These are phyloP conservation scores for Cheilosia urbana DNA, from an alignment of 2,888 invertebrate species.

Conservation along the genomic window DNA sequence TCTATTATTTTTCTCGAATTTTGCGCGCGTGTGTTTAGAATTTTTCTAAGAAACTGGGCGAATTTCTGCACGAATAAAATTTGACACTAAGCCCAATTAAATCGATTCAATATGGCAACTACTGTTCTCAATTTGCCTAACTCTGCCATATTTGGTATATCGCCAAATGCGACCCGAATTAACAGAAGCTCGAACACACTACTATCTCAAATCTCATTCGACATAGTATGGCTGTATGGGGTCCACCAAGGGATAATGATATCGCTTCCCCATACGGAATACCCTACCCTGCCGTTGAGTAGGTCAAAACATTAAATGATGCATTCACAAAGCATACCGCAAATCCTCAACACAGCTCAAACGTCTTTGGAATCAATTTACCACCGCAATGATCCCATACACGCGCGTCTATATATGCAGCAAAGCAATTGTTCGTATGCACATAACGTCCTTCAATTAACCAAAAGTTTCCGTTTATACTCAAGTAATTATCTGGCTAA, in stretches of 20 bases:
- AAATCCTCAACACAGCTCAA: background rate
- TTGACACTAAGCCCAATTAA: too few species aligned
- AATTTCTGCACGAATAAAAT: too few species aligned
- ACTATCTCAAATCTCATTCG: background rate
- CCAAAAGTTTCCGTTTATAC: conserved; percentile 57
- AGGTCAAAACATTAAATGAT: conserved; percentile 20
- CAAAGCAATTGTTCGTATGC: conserved; percentile 34
- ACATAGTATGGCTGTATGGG: background rate
- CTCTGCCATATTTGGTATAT: too few species aligned
- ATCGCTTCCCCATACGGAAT: background rate
- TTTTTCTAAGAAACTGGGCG: too few species aligned
- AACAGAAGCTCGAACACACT: too few species aligned
- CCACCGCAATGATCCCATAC: background rate
- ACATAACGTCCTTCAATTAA: conserved; percentile 52
- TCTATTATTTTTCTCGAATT: too few species aligned
- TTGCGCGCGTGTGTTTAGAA: too few species aligned
- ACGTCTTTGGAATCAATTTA: conserved; percentile 33
- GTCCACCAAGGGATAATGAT: background rate
- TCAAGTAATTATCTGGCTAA: conserved; percentile 59
- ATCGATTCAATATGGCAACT: too few species aligned
- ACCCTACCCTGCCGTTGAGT: background rate
- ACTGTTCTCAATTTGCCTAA: too few species aligned
- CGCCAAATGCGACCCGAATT: too few species aligned
- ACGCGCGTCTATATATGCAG: background rate
- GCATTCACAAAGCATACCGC: conserved; percentile 32